These are phyloP conservation scores for Lycocerus yunnanus DNA, from an alignment of 2,888 invertebrate species.

Conservation along the genomic window DNA sequence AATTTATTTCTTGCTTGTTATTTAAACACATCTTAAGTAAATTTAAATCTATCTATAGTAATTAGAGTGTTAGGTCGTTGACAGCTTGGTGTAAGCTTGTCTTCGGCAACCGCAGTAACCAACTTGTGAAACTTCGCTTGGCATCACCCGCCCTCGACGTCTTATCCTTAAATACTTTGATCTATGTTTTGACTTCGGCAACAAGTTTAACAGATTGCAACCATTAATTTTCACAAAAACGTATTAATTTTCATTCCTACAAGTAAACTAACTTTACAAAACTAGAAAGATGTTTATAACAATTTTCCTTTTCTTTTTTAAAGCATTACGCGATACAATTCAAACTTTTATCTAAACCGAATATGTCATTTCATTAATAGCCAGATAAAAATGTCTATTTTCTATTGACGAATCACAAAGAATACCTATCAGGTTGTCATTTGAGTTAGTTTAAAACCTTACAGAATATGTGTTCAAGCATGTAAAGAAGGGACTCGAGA, in stretches of 20 bases:
- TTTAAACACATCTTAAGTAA: constrained; percentile 11
- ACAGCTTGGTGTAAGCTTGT: constrained; percentile 33
- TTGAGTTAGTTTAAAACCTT: constrained; percentile 29
- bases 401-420: constrained; percentile 22
- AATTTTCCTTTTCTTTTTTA: background rate
- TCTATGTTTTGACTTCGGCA: constrained; percentile 33
- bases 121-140: constrained; percentile 31
- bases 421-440: constrained; percentile 28
- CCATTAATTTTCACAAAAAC: constrained; percentile 29
- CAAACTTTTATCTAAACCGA: background rate
- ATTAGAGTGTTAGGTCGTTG: constrained; percentile 35
- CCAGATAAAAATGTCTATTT: constrained; percentile 15
- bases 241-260: constrained; percentile 21
- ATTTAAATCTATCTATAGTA: constrained; percentile 32
- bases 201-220: constrained; percentile 35
- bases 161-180: constrained; percentile 36
- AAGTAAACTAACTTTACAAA: background rate
- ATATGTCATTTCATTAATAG: background rate
- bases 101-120: constrained; percentile 27
- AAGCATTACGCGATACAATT: background rate
- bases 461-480: constrained; percentile 38
- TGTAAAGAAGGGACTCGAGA: constrained; percentile 36
- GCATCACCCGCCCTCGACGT: constrained; percentile 25
- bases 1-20: background rate
- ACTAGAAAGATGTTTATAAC: background rate